Base-by-base conservation (phyloP, 2,797 vertebrate species). In the Harpagifer antarcticus region DNA sequence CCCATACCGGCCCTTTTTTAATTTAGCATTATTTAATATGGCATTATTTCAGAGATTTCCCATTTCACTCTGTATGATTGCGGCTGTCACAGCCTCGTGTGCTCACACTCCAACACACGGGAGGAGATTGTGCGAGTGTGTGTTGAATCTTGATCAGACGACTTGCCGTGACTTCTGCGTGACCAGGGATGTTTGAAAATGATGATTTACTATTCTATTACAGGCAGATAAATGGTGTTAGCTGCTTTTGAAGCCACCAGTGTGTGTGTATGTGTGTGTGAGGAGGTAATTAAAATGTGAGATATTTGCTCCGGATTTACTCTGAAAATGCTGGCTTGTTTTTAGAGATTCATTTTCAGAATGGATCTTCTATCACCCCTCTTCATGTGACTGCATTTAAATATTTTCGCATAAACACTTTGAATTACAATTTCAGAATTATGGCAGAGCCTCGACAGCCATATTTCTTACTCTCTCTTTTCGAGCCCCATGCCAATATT, bases 171-270 rank as follows among this genome's bases (percentile, higher is more conserved):
- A 49, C 7, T 76, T 60, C 19, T 44, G 67, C 9, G 14, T 62
- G 69, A 54, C 27, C n/a, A 52, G 47, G 4, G 40, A 68, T 54
- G 52, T 65, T 57, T 69, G 23, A 50, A 78, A 83, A 69, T 40
- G 54, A 48, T 64, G 76, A 85, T 91, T 90, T 79, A 76, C 83
- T 81, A 81, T 86, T 75, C 69, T 78, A 74, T 89, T 80, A 74
- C 62, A 67, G 58, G 37, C 78, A 48, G 78, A 84, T 87, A 83
- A 79, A 81, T 53, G 50, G 61, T 40, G 53, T 68, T 56, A 15
- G 77, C 53, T 81, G 76, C 54, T 59, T 84, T 79, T 79, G 58
- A 82, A 85, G 55, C 71, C 52, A 48, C 63, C 12, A 2, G 63
- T 17, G 62, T 37, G 20, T 3, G 19, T 8, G 57, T 44, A 23